phyloP scores from a whole-genome alignment of 2,888 invertebrate species.

The Stomorhina lunata region DNA sequence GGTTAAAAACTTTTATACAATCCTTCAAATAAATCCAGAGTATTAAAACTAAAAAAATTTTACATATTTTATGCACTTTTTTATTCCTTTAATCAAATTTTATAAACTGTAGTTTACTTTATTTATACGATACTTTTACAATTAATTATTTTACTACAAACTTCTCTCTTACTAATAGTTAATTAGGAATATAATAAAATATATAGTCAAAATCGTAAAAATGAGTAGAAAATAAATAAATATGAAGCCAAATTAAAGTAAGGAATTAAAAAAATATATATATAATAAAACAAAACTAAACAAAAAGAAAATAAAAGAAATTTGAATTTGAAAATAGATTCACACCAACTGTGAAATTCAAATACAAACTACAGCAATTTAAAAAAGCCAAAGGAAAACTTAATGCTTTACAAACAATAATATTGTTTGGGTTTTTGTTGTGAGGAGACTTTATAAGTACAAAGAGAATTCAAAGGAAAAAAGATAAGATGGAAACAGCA shows the following conservation, averaged over 20 bases:
- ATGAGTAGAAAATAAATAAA: constrained; percentile 18
- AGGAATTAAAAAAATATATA: constrained; percentile 2
- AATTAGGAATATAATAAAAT: constrained; percentile 23
- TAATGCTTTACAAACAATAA: constrained; percentile 6
- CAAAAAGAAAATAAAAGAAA: constrained; percentile 4
- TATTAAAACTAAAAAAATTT: too few species aligned
- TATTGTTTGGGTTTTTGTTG: not conserved
- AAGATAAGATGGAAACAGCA: constrained; percentile 33
- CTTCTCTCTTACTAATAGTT: constrained; percentile 3
- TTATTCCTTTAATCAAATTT: constrained; percentile 43
- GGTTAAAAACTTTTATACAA: too few species aligned
- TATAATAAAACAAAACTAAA: not conserved
- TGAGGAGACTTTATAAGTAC: constrained; percentile 59
- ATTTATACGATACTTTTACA: constrained; percentile 38
- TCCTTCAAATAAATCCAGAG: too few species aligned
- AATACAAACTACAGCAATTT: constrained; percentile 32
- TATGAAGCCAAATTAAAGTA: constrained; percentile 3
- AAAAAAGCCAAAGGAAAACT: constrained; percentile 9
- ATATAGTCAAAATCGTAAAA: constrained; percentile 47
- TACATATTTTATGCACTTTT: constrained; percentile 6
- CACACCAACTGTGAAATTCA: constrained; percentile 42
- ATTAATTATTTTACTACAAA: constrained; percentile 39
- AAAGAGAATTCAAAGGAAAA: constrained; percentile 45
- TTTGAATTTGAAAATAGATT: constrained; percentile 5
- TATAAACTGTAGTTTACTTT: constrained; percentile 46